These are phyloP conservation scores for Melanaphis sacchari DNA, from an alignment of 1,140 invertebrate genomes.

Conservation along the genomic window DNA sequence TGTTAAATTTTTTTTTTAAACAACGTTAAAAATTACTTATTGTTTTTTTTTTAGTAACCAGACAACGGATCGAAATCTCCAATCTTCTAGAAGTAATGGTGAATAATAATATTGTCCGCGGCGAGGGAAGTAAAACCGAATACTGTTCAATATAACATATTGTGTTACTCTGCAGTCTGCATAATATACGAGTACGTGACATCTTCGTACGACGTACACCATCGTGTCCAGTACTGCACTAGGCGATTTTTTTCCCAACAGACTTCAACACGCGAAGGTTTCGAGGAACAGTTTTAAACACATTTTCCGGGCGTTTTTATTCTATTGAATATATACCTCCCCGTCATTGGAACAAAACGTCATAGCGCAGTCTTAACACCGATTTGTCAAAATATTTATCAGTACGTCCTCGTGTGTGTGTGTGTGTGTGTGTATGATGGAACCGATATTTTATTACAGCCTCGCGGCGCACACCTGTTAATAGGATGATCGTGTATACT, in stretches of 20 bases:
- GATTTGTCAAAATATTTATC: not conserved
- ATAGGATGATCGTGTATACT: not conserved
- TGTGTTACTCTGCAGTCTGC: too few relatives aligned
- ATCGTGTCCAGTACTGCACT: not conserved
- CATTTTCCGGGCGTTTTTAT: not conserved
- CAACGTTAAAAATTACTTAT: too few relatives aligned
- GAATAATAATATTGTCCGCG: too few relatives aligned
- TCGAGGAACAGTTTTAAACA: not conserved
- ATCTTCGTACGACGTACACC: not conserved
- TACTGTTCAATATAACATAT: too few relatives aligned
- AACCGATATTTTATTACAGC: not conserved
- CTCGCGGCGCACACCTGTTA: not conserved
- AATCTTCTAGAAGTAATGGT: too few relatives aligned
- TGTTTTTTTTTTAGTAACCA: too few relatives aligned
- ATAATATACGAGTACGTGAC: not conserved
- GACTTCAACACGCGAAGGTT: not conserved
- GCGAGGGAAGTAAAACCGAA: too few relatives aligned
- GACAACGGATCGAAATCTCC: too few relatives aligned
- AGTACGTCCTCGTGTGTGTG: too few relatives aligned
- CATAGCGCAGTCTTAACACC: not conserved
- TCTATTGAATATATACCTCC: not conserved
- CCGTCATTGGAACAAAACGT: not conserved
- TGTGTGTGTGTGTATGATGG: not conserved
- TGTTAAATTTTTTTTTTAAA: too few relatives aligned
- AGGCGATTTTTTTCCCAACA: not conserved